Base-by-base conservation (phyloP, 1,140 invertebrate genomes). In the Ips nitidus region DNA sequence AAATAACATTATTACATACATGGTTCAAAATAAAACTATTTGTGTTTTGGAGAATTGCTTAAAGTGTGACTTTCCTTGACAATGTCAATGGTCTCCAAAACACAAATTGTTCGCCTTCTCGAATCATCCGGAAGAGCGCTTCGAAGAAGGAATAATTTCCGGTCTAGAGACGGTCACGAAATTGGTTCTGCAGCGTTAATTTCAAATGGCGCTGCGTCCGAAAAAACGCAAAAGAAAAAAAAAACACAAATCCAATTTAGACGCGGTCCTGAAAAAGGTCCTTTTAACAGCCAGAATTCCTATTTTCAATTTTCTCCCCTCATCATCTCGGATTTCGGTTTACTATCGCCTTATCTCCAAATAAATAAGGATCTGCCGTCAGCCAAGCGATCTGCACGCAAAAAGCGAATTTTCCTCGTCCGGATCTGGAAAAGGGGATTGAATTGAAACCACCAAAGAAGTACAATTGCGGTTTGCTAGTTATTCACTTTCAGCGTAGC, bases 91-190 rank as follows among this genome's bases (percentile, higher is more conserved):
- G 40, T 38, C 53, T 7, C 53, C 53, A 50, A 22, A 56, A 40
- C 37, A 4, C 36, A 45, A 50, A 50, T 50, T 50, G 45, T 50
- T 22, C 6, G 45, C 22, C 41, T 22, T 38, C 59, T 36, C 41
- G 59, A 45, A 45, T 61, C 47, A 61, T 36, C 59, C 59, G 59
- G 59, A 61, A 61, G 59, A 45, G n/a, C 59, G 59, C 22, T 43
- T 61, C 41, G 22, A 61, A 61, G 59, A 61, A 61, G 47, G 47
- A 43, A 43, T 61, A 61, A 61, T 61, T 61, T 61, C 59, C 59
- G 59, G 59, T 61, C 41, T 50, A 22, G 45, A 50, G 45, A 50
- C 45, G 45, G 22, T 6, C 1, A 22, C 7, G 45, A 50, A 22
- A 50, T 22, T 50, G 22, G 7, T 50, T 50, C 45, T 6, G 3